Percentiles rank a stretch among this genome's conserved stretches.
Conservation (phyloP, 2,888 invertebrate genomes). For the Subacronicta megacephala region DNA sequence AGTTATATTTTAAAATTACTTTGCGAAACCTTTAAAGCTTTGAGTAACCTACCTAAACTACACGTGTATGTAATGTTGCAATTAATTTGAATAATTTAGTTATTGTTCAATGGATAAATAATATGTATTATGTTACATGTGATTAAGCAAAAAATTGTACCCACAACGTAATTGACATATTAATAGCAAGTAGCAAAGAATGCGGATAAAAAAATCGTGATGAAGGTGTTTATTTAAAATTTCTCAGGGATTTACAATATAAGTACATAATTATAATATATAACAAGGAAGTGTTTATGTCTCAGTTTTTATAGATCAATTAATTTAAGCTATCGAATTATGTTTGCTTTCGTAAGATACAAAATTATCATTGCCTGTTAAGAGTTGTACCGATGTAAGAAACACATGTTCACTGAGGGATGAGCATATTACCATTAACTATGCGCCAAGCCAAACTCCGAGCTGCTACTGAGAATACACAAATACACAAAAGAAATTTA, state of each 20-base stretch:
- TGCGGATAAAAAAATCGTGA: conserved; percentile 55
- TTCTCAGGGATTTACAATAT: conserved; percentile 37
- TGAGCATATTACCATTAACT: no score
- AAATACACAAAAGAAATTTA: no score
- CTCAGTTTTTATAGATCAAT: conserved; percentile 30
- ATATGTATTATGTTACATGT: conserved; percentile 27
- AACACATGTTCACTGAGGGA: no score
- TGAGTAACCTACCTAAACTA: no score
- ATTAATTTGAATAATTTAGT: conserved; percentile 13
- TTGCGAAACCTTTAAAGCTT: no score
- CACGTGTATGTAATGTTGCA: conserved; percentile 9
- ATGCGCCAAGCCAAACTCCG: no score
- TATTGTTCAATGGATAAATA: conserved; percentile 9
- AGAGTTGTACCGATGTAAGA: no score
- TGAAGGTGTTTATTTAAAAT: conserved; percentile 27
- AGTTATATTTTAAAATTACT: no score
- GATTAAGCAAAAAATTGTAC: conserved; percentile 36
- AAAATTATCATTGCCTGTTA: no score
- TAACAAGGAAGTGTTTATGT: conserved; percentile 49
- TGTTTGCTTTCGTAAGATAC: conserved; percentile 16
- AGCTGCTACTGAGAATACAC: no score
- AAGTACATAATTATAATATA: no score
- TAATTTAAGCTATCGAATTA: conserved; percentile 15
- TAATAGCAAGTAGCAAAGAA: conserved; percentile 21
- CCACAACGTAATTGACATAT: conserved; percentile 20